Base-by-base conservation (phyloP, 2,113 vertebrate genomes). In the Muntiacus muntjak region DNA sequence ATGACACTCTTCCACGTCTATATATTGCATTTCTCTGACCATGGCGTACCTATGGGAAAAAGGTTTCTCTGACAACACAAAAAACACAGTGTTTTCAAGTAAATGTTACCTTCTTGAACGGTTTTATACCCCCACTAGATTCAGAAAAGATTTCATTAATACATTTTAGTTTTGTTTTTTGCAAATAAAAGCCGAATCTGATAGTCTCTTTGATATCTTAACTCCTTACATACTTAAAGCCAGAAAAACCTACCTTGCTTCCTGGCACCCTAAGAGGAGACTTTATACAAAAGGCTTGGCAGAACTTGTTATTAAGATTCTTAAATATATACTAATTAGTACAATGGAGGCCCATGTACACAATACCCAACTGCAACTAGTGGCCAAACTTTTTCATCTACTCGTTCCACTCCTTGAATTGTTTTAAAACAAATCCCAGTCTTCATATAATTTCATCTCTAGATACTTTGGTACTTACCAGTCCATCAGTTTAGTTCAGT, bases 251-350 rank as follows among this genome's bases (percentile, higher is more conserved):
- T 95, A 71, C n/a, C 33, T 55, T 50, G 45, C 14, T 74, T 9
- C n/a, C 19, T 55, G 58, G 55, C 19, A 60, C 55, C 85, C 57
- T 50, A 47, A 79, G 6, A 74, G 15, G 40, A 93, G 58, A 81
- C 57, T 89, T 43, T 78, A 86, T 28, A 74, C 12, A 19, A 57
- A 82, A 62, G 13, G 45, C 64, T 94, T 76, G 64, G 21, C 47
- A 76, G 74, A 88, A 84, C 45, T 85, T 93, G 14, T 78, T 87
- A 94, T 78, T 87, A 95, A 78, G 67, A 62, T 93, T 93, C 82
- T 67, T 55, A 88, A 93, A 64, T 30, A 43, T 9, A 36, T 28
- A 43, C 67, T 52, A 83, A 47, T 36, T 76, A 82, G 14, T 40
- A 7, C 50, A 87, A 55, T 76, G 3, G 52, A 21, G 64, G 6